Evolutionary conservation across 2,797 vertebrate species (phyloP), one percentile per base, ranked within the genome.

Genomic region (Sylvilagus floridanus): DNA sequence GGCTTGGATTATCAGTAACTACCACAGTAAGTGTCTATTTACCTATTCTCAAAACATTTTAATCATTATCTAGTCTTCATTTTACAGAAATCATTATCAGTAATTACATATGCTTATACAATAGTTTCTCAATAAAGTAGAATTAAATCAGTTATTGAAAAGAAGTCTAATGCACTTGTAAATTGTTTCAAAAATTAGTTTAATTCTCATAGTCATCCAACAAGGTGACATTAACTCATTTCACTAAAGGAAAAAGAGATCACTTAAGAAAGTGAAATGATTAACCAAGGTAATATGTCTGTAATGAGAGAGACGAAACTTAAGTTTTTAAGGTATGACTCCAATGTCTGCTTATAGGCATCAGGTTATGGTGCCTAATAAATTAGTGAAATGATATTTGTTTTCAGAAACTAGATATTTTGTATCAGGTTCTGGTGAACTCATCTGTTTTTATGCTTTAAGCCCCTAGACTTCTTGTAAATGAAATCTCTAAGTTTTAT

Each of bases 151-250:
- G 19, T 84, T 86, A 69, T 62, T 37, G n/a, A 73, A 2, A 82
- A 4, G 7, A 84, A 72, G 10, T 63, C 22, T 13, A 2, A 82
- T 63, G 8, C 0, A 86, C 24, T 66, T 78, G 30, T 32, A 24
- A 92, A 37, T 11, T 77, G 24, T 77, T 94, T 69, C 30, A 37
- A 69, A 83, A 87, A 8, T 91, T 87, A 47, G 73, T 52, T 86
- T 75, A 76, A 57, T 90, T 81, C 21, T 24, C 66, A 30, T 35
- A 60, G 35, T 73, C 32, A 94, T 88, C 35, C n/a, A 83, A 12
- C 22, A 66, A 78, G 7, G 42, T 91, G 50, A 65, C 4, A 63
- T n/a, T 73, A 81, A 82, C 6, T 13, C 12, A 82, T 63, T 84
- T 60, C 9, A 89, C 1, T 47, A 69, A 60, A 54, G 69, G 13